Evolutionary conservation across 2,888 invertebrate species (phyloP).

Genomic region (Quadriops clusia): DNA sequence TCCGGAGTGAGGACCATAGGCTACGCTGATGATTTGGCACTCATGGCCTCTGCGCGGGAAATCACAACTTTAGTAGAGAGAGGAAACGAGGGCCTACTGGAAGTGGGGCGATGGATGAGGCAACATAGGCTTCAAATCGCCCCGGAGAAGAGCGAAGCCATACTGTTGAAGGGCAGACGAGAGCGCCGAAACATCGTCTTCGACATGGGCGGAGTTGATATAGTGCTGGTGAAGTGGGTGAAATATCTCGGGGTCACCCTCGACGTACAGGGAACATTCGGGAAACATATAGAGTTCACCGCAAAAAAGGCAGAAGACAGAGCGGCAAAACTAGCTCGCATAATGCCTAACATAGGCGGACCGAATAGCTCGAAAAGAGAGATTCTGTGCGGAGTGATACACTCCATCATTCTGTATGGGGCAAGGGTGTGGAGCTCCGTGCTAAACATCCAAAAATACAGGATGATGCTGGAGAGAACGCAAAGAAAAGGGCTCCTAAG

Average conservation of each 20-base stretch:
- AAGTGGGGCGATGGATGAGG: background rate
- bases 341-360: conserved; percentile 3
- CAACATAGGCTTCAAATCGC: conserved; percentile 1
- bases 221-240: background rate
- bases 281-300: background rate
- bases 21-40: conserved; percentile 7
- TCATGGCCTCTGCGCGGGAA: background rate
- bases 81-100: background rate
- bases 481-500: conserved; percentile 3
- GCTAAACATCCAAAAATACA: conserved; percentile 4
- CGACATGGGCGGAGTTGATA: background rate
- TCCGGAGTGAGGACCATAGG: conserved; percentile 3
- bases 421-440: background rate
- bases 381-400: background rate
- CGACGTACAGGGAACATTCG: background rate
- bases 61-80: no score
- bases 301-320: conserved; percentile 6
- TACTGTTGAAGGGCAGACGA: no score
- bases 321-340: background rate
- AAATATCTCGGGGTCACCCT: conserved; percentile 1
- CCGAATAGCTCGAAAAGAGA: conserved; percentile 3
- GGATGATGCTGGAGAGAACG: background rate
- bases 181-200: no score
- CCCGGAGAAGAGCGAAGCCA: no score
- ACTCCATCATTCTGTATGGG: conserved; percentile 1